Conservation (phyloP, 2,113 vertebrate genomes). For the Prunella fulvescens region DNA sequence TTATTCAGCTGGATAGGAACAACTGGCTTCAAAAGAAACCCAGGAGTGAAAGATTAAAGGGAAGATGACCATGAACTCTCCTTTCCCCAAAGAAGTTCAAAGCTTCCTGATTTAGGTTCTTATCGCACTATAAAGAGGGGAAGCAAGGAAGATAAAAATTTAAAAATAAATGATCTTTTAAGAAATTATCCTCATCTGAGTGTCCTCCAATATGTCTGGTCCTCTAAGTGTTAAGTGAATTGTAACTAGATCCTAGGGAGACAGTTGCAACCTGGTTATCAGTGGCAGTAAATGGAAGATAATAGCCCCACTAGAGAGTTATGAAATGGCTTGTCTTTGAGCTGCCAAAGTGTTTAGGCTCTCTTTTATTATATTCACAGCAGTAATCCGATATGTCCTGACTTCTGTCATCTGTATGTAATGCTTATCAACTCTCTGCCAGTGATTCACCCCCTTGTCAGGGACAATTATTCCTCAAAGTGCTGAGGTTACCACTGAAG, state of each 20-base stretch:
- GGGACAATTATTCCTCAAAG: constrained; percentile 94
- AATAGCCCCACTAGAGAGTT: constrained; percentile 84
- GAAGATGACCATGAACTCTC: constrained; percentile 48
- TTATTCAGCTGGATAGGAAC: constrained; percentile 20
- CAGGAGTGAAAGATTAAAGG: constrained; percentile 60
- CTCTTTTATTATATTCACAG: constrained; percentile 98
- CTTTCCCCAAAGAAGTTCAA: constrained; percentile 60
- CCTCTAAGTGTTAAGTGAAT: constrained; percentile 79
- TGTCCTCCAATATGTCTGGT: constrained; percentile 57
- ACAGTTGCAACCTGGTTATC: constrained; percentile 84
- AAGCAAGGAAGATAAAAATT: constrained; percentile 69
- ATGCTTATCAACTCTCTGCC: constrained; percentile 97
- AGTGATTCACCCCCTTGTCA: constrained; percentile 97
- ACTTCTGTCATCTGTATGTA: constrained; percentile 97
- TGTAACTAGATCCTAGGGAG: constrained; percentile 78
- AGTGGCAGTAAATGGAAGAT: constrained; percentile 88
- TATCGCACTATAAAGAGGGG: constrained; percentile 50
- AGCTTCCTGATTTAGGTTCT: constrained; percentile 48
- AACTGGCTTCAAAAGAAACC: constrained; percentile 61
- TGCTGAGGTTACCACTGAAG: constrained; percentile 82
- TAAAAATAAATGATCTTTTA: constrained; percentile 69
- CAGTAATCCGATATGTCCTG: constrained; percentile 99
- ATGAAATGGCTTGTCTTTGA: constrained; percentile 89
- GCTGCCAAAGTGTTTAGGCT: constrained; percentile 90
- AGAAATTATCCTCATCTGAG: constrained; percentile 49